phyloP scores from a whole-genome alignment of 2,888 invertebrate genomes.

The Pecten maximus region DNA sequence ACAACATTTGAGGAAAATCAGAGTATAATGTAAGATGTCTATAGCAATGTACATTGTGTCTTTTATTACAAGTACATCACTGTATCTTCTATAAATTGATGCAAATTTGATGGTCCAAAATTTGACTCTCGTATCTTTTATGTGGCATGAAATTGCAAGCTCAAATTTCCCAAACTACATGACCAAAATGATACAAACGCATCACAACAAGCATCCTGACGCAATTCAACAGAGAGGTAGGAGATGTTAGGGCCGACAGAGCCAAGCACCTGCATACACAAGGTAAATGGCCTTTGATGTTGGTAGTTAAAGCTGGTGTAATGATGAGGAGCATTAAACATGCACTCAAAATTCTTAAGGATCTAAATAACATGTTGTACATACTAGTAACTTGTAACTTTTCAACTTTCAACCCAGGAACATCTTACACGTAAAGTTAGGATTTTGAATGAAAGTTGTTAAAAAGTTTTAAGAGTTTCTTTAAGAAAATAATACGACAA shows the following conservation, averaged over 20 bases:
- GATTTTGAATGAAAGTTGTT: not conserved
- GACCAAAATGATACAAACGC: conserved; percentile 8
- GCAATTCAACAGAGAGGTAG: not conserved
- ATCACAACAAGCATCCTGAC: not conserved
- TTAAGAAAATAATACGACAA: not conserved
- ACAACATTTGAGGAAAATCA: too few species aligned
- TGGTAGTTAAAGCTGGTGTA: not conserved
- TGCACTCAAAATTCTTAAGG: conserved; percentile 32
- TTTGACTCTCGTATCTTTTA: not conserved
- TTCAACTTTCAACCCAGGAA: not conserved
- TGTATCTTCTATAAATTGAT: conserved; percentile 30
- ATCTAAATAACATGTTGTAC: conserved; percentile 13
- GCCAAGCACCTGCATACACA: conserved; percentile 24
- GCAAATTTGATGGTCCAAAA: conserved; percentile 21
- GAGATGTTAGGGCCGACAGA: not conserved
- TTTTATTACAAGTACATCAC: not conserved
- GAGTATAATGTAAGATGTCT: too few species aligned
- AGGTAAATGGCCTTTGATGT: conserved; percentile 22
- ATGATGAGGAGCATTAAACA: conserved; percentile 2
- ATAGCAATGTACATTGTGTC: not conserved
- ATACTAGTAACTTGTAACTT: conserved; percentile 21
- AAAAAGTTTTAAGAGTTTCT: not conserved
- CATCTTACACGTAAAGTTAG: not conserved
- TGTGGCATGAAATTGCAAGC: conserved; percentile 5
- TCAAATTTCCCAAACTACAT: not conserved